Percentiles rank a stretch among this genome's conserved stretches.
phyloP scores from a whole-genome alignment of 37 sponge, comb jelly and placozoan species.

The Beroe ovata region DNA sequence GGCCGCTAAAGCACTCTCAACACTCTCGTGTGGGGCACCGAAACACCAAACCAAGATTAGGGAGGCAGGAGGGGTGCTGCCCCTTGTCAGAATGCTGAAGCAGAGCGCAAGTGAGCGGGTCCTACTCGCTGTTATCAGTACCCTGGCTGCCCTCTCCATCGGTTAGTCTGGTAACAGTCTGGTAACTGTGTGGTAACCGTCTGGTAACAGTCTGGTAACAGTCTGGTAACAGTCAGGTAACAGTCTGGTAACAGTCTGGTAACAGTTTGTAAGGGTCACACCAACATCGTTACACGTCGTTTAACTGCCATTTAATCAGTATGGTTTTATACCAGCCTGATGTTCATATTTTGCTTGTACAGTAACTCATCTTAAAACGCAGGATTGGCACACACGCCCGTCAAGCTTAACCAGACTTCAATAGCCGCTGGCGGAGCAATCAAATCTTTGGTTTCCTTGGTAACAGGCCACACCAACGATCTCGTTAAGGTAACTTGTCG shows the following conservation, averaged over 20 bases:
- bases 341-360: too few relatives aligned
- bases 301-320: too few relatives aligned
- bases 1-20: slow-evolving; percentile 54
- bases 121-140: slow-evolving; percentile 44
- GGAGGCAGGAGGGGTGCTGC: slow-evolving; percentile 54
- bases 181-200: too few relatives aligned
- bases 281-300: too few relatives aligned
- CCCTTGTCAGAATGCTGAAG: slow-evolving; percentile 47
- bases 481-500: slow-evolving; percentile 63
- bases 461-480: background rate
- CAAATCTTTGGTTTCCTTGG: slow-evolving; percentile 8
- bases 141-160: slow-evolving; percentile 62
- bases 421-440: slow-evolving; percentile 34
- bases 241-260: too few relatives aligned
- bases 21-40: slow-evolving; percentile 46
- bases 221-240: too few relatives aligned
- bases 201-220: too few relatives aligned
- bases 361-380: too few relatives aligned
- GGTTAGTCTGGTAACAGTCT: slow-evolving; percentile 19
- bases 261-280: too few relatives aligned
- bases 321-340: too few relatives aligned
- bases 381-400: slow-evolving; percentile 61
- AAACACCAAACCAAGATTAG: slow-evolving; percentile 62
- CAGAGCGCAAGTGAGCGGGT: slow-evolving; percentile 42
- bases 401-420: slow-evolving; percentile 42